phyloP scores from a whole-genome alignment of 1,140 invertebrate species.

The Neotoxoptera formosana region DNA sequence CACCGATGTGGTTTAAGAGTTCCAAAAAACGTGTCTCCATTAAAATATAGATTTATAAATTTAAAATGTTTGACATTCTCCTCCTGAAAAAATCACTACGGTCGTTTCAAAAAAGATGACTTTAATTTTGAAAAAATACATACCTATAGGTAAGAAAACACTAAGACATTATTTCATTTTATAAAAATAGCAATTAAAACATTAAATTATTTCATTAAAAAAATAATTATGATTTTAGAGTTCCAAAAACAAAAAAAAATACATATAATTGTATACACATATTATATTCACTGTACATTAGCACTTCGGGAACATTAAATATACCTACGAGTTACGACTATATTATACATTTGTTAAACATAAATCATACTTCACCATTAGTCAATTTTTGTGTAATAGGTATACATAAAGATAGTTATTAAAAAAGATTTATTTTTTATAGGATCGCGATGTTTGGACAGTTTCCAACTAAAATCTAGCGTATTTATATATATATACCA shows the following conservation, averaged over 20 bases:
- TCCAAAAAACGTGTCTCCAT: not conserved
- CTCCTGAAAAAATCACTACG: no score
- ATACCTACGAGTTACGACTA: not conserved
- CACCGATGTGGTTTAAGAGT: not conserved
- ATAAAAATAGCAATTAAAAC: not conserved
- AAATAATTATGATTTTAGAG: not conserved
- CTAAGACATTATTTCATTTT: not conserved
- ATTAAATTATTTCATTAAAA: not conserved
- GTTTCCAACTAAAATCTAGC: not conserved
- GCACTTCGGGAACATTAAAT: not conserved
- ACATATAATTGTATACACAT: not conserved
- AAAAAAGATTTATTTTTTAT: constrained; percentile 1
- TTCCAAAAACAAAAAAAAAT: not conserved
- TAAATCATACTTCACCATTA: constrained; percentile 1
- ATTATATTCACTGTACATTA: not conserved
- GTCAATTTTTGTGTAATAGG: constrained; percentile 20
- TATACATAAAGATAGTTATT: not conserved
- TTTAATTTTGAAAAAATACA: not conserved
- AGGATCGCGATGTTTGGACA: not conserved
- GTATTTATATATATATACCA: not conserved
- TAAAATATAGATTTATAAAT: not conserved
- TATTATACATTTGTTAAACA: not conserved
- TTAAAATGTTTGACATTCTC: not conserved
- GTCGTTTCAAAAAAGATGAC: not conserved
- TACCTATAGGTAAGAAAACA: no score